phyloP scores from a whole-genome alignment of 2,113 vertebrate species.

The human (Homo sapiens) region DNA sequence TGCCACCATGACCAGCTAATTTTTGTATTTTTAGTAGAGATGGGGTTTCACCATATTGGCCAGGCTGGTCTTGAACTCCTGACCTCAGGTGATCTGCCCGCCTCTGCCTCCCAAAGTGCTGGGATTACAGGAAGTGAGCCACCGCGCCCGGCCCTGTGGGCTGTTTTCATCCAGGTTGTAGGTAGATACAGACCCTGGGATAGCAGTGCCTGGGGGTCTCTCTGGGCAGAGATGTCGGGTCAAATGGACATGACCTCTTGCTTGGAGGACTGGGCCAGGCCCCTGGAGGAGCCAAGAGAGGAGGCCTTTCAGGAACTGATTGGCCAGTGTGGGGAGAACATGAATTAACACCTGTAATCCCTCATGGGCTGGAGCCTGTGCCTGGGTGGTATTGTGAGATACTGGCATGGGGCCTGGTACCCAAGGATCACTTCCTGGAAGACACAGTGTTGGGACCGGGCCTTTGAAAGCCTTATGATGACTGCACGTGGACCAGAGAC shows the following conservation, averaged over 20 bases:
- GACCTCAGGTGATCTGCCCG: too few relatives aligned
- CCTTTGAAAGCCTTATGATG: neutral
- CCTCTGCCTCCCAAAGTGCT: too few relatives aligned
- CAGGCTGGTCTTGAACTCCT: too few relatives aligned
- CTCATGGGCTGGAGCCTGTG: fast-evolving
- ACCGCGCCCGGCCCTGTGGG: neutral
- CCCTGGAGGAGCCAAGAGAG: neutral
- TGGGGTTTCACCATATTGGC: too few relatives aligned
- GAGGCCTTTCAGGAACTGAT: neutral
- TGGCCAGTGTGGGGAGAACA: neutral
- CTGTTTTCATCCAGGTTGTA: neutral
- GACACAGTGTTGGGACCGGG: fast-evolving
- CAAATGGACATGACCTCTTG: neutral
- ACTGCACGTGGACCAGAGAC: fast-evolving
- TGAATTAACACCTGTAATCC: too few relatives aligned
- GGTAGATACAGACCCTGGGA: neutral
- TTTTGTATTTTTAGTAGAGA: too few relatives aligned
- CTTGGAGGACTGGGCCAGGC: neutral
- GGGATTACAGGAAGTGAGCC: too few relatives aligned
- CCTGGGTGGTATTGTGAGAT: neutral
- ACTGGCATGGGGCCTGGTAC: neutral
- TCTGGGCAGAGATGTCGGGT: neutral
- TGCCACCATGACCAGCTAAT: too few relatives aligned
- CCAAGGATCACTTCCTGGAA: neutral
- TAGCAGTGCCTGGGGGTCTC: too few relatives aligned